Evolutionary conservation across 2,888 invertebrate genomes (phyloP).

Genomic region (Ophraella communa): DNA sequence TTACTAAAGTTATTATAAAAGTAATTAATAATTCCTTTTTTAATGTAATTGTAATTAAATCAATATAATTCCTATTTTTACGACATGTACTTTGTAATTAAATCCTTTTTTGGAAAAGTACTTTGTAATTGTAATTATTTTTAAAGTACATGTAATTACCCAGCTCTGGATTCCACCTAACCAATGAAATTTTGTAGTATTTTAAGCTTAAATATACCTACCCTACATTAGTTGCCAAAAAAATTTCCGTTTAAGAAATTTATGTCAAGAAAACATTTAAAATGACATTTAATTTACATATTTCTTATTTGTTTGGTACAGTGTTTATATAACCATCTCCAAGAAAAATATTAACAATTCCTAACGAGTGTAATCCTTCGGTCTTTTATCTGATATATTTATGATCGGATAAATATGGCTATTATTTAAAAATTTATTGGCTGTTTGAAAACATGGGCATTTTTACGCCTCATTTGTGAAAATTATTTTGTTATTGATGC

Average conservation of each 20-base stretch:
- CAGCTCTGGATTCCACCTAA: too few relatives aligned
- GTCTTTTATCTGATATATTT: not conserved
- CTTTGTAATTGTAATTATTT: too few relatives aligned
- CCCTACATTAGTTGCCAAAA: too few relatives aligned
- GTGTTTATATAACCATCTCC: not conserved
- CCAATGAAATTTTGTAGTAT: too few relatives aligned
- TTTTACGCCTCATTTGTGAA: constrained; percentile 23
- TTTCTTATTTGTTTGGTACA: not conserved
- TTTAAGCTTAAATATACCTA: too few relatives aligned
- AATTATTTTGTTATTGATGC: not conserved
- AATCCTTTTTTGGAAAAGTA: too few relatives aligned
- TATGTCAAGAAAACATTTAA: not conserved
- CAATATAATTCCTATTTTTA: too few relatives aligned
- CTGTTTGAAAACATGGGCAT: constrained; percentile 4
- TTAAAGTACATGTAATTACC: too few relatives aligned
- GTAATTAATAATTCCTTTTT: too few relatives aligned
- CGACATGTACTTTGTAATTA: too few relatives aligned
- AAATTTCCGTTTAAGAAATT: not conserved
- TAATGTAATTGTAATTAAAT: too few relatives aligned
- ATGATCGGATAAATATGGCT: not conserved
- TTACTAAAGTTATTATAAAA: too few relatives aligned
- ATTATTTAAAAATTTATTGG: constrained; percentile 7
- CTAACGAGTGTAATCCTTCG: not conserved
- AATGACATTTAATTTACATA: not conserved
- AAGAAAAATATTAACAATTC: not conserved